Base-by-base conservation (phyloP, 2,888 invertebrate species). In the Ernsta delagoae region DNA sequence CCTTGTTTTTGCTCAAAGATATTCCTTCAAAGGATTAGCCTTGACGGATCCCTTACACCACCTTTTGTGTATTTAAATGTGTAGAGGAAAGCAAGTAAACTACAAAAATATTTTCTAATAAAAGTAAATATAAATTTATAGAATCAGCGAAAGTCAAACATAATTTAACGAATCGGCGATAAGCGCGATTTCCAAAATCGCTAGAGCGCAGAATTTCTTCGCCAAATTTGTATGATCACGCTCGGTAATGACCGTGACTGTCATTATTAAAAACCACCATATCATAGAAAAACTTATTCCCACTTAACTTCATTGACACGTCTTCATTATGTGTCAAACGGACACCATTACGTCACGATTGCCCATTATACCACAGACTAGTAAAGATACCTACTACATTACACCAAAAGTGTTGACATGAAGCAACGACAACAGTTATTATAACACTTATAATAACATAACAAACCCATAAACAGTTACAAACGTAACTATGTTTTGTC, bases 141-240 rank as follows among this genome's bases (percentile, higher is more conserved):
- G 24, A 62, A 39, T 50, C 39, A 11, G 66, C 54, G 66, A 67
- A 67, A 67, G 66, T 67, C 54, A 6, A 6, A 34, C 63, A 41
- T 5, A 39, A 16, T 2, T 45, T 16, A 6, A 56, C 3, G 12
- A 9, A 12, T 45, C 4, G 0, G 48, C 12, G 6, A 43, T 41
- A 60, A 61, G 16, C 60, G 45, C 16, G 5, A 24, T 54, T 60
- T 54, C 34, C 2, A 54, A 48, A 66, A 59, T 36, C 43, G 24
- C 34, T 54, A 45, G 60, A 45, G 60, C 66, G 34, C 8, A 3
- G 9, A 67, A n/a, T 31, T 60, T 60, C 12, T 9, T 5, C 45
- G 45, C 11, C 31, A 45, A 24, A 67, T 60, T 36, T 59, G 50
- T 65, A 54, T 67, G 60, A 60, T 67, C 66, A 67, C 60, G 60